Percentiles rank a stretch among this genome's conserved stretches.
These are phyloP conservation scores for Leucozona laternaria DNA, from an alignment of 2,888 invertebrate species.

Conservation along the genomic window DNA sequence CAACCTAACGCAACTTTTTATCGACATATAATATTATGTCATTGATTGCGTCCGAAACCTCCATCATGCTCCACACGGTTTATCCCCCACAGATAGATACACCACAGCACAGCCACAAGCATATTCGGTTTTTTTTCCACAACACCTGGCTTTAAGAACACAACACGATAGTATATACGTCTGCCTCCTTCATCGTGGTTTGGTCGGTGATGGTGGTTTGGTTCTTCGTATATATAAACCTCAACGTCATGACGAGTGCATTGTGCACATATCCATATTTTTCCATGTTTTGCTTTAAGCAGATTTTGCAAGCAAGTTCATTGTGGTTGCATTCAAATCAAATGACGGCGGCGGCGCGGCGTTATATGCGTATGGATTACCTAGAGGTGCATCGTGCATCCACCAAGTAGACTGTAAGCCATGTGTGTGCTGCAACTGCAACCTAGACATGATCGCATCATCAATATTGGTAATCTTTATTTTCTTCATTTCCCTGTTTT, in stretches of 20 bases:
- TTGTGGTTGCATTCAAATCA: constrained; percentile 28
- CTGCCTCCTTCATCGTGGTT: neutral
- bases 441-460: constrained; percentile 38
- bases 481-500: neutral
- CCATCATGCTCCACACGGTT: too few species aligned
- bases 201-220: neutral
- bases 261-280: neutral
- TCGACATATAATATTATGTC: constrained; percentile 15
- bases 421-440: constrained; percentile 14
- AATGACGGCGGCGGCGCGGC: neutral
- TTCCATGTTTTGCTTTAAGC: neutral
- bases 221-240: neutral
- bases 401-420: neutral
- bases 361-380: constrained; percentile 26
- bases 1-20: constrained; percentile 35
- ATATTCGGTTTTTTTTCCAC: constrained; percentile 1
- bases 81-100: constrained; percentile 17
- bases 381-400: constrained; percentile 19
- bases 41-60: constrained; percentile 21
- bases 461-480: constrained; percentile 6
- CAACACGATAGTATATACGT: neutral
- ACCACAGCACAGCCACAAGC: constrained; percentile 31
- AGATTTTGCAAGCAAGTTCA: constrained; percentile 46
- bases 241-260: neutral
- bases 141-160: constrained; percentile 32